Percentiles rank a stretch among this genome's conserved stretches.
These are phyloP conservation scores for Amiota communis DNA, from an alignment of 2,888 invertebrate species.

Conservation along the genomic window DNA sequence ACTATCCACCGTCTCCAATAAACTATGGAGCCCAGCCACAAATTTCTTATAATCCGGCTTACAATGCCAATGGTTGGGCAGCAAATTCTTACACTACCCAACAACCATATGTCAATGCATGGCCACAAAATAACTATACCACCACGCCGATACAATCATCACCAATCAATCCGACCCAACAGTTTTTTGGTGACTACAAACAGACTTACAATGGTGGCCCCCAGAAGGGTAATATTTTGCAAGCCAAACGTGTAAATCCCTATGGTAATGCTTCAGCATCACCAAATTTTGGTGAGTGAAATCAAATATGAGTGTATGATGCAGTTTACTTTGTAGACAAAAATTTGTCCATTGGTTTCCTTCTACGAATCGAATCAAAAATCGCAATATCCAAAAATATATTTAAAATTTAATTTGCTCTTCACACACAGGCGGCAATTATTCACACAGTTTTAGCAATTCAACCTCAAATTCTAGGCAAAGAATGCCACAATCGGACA, in stretches of 20 bases:
- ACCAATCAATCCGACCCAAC: constrained; percentile 36
- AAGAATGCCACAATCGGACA: not conserved
- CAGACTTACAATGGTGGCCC: constrained; percentile 88
- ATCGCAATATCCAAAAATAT: not conserved
- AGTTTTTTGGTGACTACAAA: constrained; percentile 80
- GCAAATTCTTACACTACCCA: constrained; percentile 46
- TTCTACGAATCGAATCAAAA: not conserved
- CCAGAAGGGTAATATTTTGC: constrained; percentile 78
- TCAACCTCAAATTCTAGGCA: not conserved
- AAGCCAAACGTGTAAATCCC: constrained; percentile 81
- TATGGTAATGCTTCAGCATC: constrained; percentile 68
- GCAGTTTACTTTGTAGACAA: not conserved
- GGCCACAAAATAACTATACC: constrained; percentile 37
- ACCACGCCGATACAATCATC: constrained; percentile 30
- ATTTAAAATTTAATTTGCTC: constrained; percentile 7
- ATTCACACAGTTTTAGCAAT: not conserved
- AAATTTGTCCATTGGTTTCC: constrained; percentile 6
- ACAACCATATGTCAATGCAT: constrained; percentile 46
- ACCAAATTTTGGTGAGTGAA: constrained; percentile 62
- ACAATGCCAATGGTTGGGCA: constrained; percentile 45
- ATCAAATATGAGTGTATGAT: not conserved
- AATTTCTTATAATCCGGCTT: constrained; percentile 45
- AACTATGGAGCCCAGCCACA: constrained; percentile 43
- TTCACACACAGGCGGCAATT: constrained; percentile 10
- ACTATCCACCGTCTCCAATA: constrained; percentile 50